Conservation (phyloP, 2,113 vertebrate species). For the Oreocharis arfaki region DNA sequence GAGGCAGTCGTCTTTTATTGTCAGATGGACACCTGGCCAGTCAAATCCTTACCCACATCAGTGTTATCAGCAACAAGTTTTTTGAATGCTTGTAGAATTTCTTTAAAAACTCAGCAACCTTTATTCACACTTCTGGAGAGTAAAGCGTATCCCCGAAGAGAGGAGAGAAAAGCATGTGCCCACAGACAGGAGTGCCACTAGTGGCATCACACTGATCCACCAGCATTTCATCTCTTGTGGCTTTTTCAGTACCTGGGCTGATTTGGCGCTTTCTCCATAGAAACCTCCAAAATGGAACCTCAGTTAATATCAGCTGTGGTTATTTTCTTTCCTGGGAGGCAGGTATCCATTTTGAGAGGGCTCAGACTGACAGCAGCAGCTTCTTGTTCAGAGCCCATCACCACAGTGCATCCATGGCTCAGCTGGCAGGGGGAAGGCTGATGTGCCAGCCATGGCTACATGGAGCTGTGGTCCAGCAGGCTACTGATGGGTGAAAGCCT, state of each 20-base stretch:
- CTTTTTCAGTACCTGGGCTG: background rate
- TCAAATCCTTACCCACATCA: background rate
- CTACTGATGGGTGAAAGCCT: background rate
- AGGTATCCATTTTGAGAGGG: background rate
- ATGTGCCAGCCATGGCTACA: background rate
- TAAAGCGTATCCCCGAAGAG: background rate
- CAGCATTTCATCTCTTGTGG: background rate
- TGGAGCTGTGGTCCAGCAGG: background rate
- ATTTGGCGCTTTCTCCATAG: background rate
- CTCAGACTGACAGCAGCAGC: background rate
- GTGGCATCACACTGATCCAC: background rate
- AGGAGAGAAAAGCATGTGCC: background rate
- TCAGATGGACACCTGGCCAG: background rate
- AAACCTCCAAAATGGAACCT: background rate
- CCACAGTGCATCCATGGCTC: rapidly evolving
- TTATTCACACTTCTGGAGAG: background rate
- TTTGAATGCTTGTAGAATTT: background rate
- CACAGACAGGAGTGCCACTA: background rate
- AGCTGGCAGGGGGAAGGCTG: background rate
- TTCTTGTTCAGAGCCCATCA: background rate
- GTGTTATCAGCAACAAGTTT: background rate
- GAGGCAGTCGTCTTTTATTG: background rate
- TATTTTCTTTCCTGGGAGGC: background rate
- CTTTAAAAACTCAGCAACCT: background rate
- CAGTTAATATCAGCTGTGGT: background rate